A percentile compares a stretch with the other conserved stretches of the same genome.
phyloP scores from a whole-genome alignment of 2,113 vertebrate genomes.

The Cyprinodon tularosa region DNA sequence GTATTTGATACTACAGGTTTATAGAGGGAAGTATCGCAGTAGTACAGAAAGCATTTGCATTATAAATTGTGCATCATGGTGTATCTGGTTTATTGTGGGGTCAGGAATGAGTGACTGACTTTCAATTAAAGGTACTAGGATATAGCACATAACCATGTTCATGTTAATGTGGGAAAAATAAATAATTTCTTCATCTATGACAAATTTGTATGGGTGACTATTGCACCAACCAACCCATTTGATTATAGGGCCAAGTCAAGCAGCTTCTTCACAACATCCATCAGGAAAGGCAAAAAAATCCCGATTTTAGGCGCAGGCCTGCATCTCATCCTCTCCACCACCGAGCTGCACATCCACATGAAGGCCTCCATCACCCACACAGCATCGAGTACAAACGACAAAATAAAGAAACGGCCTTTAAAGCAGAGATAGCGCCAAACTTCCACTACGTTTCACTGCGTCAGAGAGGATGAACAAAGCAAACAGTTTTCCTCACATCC shows the following conservation, averaged over 20 bases:
- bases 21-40: no score
- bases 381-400: neutral
- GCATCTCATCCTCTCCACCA: slow-evolving; percentile 13
- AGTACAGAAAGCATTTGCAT: no score
- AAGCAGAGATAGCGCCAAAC: slow-evolving; percentile 29
- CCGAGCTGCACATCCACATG: slow-evolving; percentile 26
- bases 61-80: no score
- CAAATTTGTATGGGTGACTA: no score
- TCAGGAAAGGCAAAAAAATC: neutral
- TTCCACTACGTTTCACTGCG: slow-evolving; percentile 28
- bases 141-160: no score
- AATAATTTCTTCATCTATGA: neutral
- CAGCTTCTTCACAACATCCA: neutral
- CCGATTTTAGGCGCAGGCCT: neutral
- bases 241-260: neutral
- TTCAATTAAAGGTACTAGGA: neutral
- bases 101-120: neutral
- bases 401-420: neutral
- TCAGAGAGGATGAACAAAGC: slow-evolving; percentile 37
- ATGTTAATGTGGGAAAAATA: no score
- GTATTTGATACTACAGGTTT: no score
- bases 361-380: slow-evolving; percentile 31
- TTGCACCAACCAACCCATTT: neutral
- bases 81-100: no score
- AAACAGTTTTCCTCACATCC: neutral